Evolutionary conservation across 2,113 vertebrate genomes (phyloP).

Genomic region (Etheostoma spectabile): DNA sequence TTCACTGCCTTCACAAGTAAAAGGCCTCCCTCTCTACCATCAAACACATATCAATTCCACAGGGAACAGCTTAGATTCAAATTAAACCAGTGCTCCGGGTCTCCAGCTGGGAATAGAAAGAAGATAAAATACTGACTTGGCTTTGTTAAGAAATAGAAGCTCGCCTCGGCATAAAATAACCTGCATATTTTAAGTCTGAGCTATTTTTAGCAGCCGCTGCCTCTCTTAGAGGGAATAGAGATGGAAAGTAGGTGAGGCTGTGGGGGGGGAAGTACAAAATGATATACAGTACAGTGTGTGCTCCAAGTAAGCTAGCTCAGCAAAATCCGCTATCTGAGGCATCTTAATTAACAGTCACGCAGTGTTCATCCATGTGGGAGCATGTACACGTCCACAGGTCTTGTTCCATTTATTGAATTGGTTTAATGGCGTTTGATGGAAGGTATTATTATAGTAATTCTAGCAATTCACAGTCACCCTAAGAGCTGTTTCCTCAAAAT

Average conservation of each 20-base stretch:
- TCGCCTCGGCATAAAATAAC: slow-evolving; percentile 69
- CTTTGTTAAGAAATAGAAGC: slow-evolving; percentile 79
- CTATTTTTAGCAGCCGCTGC: slow-evolving; percentile 79
- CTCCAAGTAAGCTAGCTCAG: slow-evolving; percentile 60
- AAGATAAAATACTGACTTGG: slow-evolving; percentile 67
- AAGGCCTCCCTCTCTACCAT: slow-evolving; percentile 57
- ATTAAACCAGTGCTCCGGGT: slow-evolving; percentile 75
- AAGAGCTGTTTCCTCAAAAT: slow-evolving; percentile 5
- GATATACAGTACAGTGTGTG: slow-evolving; percentile 34
- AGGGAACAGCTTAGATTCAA: slow-evolving; percentile 73
- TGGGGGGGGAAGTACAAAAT: slow-evolving; percentile 25
- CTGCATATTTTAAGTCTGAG: slow-evolving; percentile 69
- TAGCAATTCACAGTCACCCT: background rate
- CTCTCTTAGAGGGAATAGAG: slow-evolving; percentile 59
- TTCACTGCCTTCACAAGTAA: slow-evolving; percentile 35
- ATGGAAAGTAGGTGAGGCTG: slow-evolving; percentile 76
- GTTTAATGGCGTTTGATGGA: slow-evolving; percentile 36
- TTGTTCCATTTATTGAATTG: slow-evolving; percentile 38
- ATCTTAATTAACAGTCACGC: slow-evolving; percentile 74
- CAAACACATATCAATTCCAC: slow-evolving; percentile 70
- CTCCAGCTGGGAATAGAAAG: slow-evolving; percentile 71
- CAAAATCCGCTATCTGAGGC: slow-evolving; percentile 56
- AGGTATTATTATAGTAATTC: slow-evolving; percentile 18
- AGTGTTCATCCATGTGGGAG: slow-evolving; percentile 47
- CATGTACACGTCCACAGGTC: slow-evolving; percentile 21